Percentiles rank a stretch among this genome's conserved stretches.
Conservation (phyloP, 2,888 invertebrate genomes). For the Campaea margaritaria region DNA sequence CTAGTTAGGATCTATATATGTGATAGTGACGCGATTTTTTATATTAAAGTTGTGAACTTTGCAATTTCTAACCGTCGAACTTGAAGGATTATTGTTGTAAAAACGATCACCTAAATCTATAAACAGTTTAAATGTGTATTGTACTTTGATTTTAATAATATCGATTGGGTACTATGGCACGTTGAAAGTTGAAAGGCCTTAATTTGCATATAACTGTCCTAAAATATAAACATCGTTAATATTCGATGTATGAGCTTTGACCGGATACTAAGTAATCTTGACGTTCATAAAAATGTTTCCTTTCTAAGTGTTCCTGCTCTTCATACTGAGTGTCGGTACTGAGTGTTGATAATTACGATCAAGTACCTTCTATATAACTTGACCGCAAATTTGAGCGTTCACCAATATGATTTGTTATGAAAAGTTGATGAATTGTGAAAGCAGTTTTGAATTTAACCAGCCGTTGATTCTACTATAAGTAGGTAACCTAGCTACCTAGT, state of each 20-base stretch:
- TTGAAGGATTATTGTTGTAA: not conserved
- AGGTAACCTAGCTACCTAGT: too few species aligned
- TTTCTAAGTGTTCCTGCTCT: conserved; percentile 20
- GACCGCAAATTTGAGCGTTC: too few species aligned
- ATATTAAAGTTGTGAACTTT: not conserved
- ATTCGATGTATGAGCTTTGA: conserved; percentile 30
- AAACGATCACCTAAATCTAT: not conserved
- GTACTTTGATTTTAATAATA: not conserved
- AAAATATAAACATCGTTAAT: conserved; percentile 14
- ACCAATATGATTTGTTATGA: too few species aligned
- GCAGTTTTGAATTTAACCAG: too few species aligned
- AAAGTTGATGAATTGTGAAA: too few species aligned
- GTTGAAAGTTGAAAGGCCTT: conserved; percentile 12
- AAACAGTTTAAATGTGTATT: conserved; percentile 1
- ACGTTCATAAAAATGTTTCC: conserved; percentile 25
- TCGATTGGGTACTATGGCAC: conserved; percentile 11
- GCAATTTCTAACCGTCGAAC: conserved; percentile 11
- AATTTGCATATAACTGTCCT: conserved; percentile 28
- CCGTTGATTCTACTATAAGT: too few species aligned
- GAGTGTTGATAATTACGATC: too few species aligned
- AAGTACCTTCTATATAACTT: too few species aligned
- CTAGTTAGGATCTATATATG: too few species aligned
- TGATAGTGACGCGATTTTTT: too few species aligned
- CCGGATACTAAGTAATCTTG: conserved; percentile 21
- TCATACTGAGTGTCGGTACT: not conserved